These are phyloP conservation scores for Hirundo rustica DNA, from an alignment of 2,797 vertebrate genomes.

Conservation along the genomic window DNA sequence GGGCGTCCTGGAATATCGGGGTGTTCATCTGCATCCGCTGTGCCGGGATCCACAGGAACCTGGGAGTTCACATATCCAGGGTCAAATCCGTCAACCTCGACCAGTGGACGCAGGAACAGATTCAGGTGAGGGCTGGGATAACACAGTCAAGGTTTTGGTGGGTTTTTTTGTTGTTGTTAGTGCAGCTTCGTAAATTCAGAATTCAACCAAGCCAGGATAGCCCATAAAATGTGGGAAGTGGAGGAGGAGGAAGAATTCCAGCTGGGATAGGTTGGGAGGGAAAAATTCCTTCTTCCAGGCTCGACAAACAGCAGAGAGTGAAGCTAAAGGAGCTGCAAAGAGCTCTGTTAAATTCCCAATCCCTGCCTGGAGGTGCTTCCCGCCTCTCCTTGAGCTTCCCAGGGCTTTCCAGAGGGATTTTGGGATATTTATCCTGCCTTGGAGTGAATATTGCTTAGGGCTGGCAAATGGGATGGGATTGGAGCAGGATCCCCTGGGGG, in stretches of 20 bases:
- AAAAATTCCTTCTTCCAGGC: fast-evolving
- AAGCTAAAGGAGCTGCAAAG: neutral
- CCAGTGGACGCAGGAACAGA: constrained; percentile 98
- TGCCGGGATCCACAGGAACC: constrained; percentile 96
- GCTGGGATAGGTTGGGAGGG: neutral
- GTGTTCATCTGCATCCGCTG: constrained; percentile 98
- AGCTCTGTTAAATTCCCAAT: neutral
- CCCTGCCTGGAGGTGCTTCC: neutral
- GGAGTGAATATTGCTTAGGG: neutral
- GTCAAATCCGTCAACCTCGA: constrained; percentile 98
- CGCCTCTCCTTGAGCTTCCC: neutral
- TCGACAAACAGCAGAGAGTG: neutral
- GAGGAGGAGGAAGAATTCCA: neutral
- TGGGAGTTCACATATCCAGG: constrained; percentile 97
- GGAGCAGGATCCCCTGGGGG: neutral
- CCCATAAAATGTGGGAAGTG: neutral
- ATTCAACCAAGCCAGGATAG: neutral
- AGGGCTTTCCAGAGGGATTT: neutral
- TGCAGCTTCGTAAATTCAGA: neutral
- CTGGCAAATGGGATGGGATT: neutral
- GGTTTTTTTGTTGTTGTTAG: neutral
- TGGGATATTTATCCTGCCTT: neutral
- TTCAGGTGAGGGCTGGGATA: constrained; percentile 80
- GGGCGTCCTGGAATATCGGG: constrained; percentile 98
- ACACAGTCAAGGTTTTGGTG: fast-evolving